Base-by-base conservation (phyloP, 2,113 vertebrate species). In the Semicossyphus pulcher region DNA sequence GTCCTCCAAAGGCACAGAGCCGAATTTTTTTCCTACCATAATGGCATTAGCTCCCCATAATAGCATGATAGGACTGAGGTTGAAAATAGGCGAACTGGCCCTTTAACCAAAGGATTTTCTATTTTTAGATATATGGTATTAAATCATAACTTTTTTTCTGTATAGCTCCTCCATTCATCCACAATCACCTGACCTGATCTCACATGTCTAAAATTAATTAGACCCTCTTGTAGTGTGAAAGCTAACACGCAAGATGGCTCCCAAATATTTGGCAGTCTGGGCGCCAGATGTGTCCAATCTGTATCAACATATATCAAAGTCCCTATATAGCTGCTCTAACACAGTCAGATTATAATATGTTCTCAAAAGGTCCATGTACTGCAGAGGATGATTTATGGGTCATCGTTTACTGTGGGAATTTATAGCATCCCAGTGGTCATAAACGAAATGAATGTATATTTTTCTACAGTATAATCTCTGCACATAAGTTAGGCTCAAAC, bases 211-310 rank as follows among this genome's bases (percentile, higher is more conserved):
- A 61, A 67, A 11, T 44, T 57, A 70, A 82, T 86, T 29, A 56
- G 32, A 8, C 37, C 34, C 41, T 49, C 4, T 26, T 78, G 45
- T 39, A 49, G 32, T 72, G 65, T 65, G 44, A 71, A 84, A 70
- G 44, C 31, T n/a, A 36, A 86, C 53, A 63, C 18, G 11, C 76
- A 72, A 54, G 23, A 69, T 65, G 8, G 52, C 23, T 60, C 9
- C 23, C 26, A 67, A 62, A 71, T 62, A 74, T 67, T 41, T 51
- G 53, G 28, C 39, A 76, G 52, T 85, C 85, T 89, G 85, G 66
- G 67, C 20, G 48, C 80, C 87, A 90, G 88, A 88, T 89, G 90
- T 88, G 75, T 84, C 25, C 60, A 68, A 28, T 83, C 39, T 66
- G 48, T 71, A 70, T 54, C 28, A 23, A 53, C 61, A 53, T 45